Evolutionary conservation across 2,888 invertebrate genomes (phyloP), one percentile per base, ranked within the genome.

Genomic region (Stenotaenia linearis): DNA sequence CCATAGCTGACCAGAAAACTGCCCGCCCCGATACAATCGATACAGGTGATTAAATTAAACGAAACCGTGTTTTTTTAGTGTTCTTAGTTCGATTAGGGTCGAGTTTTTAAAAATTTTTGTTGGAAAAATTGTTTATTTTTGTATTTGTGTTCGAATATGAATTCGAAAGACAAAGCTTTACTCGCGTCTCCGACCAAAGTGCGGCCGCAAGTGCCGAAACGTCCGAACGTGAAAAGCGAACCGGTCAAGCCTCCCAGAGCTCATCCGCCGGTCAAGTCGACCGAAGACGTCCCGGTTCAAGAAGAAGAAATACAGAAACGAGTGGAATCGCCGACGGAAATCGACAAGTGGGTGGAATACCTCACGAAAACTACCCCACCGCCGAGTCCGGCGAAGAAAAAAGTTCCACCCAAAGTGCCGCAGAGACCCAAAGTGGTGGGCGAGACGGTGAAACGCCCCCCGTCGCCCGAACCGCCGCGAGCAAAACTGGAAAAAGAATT

Each of bases 1-100:
- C 81, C n/a, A 30, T 80, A 25, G 50, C 80, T 1, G 81, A 81
- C 12, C 69, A 75, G 45, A 35, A 77, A 40, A 40, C 40, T 40
- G 28, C 30, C n/a, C 45, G 80, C n/a, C 79, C 80, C 12, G 80
- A 80, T 74, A 32, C 79, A 12, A 80, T 80, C 32, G 81, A 80
- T 37, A 75, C 80, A 79, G 81, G 81, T 81, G n/a, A n/a, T n/a
- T n/a, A n/a, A n/a, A n/a, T n/a, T n/a, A n/a, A n/a, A n/a, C n/a
- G n/a, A n/a, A n/a, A n/a, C n/a, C n/a, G n/a, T n/a, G n/a, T n/a
- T n/a, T n/a, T n/a, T n/a, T n/a, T n/a, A n/a, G n/a, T n/a, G n/a
- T n/a, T n/a, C n/a, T n/a, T n/a, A n/a, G n/a, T n/a, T n/a, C 78
- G 37, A 69, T 69, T 69, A 6, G 18, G 4, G 18, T 56, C 23